Base-by-base conservation (phyloP, 1,140 invertebrate genomes). In the Drosophila carrolli region DNA sequence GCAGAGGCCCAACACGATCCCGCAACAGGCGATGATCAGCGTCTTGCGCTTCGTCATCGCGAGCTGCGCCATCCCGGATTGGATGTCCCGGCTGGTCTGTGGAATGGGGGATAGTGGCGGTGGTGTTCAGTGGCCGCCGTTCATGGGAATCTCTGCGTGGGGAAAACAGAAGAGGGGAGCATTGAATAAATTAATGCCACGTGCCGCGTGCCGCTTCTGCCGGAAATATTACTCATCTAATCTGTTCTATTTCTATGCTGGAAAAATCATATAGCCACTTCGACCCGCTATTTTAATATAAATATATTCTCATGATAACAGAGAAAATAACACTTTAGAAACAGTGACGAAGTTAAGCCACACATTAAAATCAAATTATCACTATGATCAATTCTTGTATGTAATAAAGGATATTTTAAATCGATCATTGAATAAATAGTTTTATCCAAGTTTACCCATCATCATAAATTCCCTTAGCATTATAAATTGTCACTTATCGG, bases 1-100 rank as follows among this genome's bases (percentile, higher is more conserved):
- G 68, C 91, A 92, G 11, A 92, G 76, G 1, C 92, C 92, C 62
- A 92, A 29, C 0, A 74, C 84, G 29, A 92, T 92, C 4, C 92
- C 92, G 57, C 92, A 92, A 44, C 76, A 89, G 53, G 89, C 84
- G 13, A 92, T 81, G 44, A 92, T 89, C 4, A 92, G 66, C 46
- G 91, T 92, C 54, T 92, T 91, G 19, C 91, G 84, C 65, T 91
- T 92, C 7, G 86, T 91, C 83, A 89, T 92, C 32, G 59, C 77
- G 51, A 89, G 81, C 50, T 81, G 72, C 47, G 79, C 41, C 77
- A 91, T 91, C 23, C 38, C 72, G 59, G 38, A 11, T 23, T 35
- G 37, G 14, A 40, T 59, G 16, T 23, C 38, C 23, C 5, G 27
- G 19, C 10, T 38, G n/a, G 10, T 37, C 29, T 32, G 19, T 4